phyloP scores from a whole-genome alignment of 2,888 invertebrate species.

The Trichacis sp. region DNA sequence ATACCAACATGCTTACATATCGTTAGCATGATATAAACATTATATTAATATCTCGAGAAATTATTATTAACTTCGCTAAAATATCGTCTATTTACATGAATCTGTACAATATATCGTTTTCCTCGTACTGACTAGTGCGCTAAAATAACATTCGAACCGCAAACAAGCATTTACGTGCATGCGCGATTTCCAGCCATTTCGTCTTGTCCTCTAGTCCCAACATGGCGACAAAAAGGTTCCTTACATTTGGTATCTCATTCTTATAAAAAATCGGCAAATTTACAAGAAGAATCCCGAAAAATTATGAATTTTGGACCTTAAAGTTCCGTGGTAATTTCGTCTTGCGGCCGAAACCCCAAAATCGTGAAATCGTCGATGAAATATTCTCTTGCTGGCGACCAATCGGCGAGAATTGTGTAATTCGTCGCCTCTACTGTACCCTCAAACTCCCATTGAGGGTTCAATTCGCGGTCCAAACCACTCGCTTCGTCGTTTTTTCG shows the following conservation, averaged over 20 bases:
- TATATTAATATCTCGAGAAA: not conserved
- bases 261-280: no score
- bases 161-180: no score
- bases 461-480: constrained; percentile 62
- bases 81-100: not conserved
- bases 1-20: not conserved
- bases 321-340: constrained; percentile 89
- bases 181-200: no score
- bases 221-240: no score
- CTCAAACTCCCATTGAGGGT: constrained; percentile 72
- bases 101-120: not conserved
- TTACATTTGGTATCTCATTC: no score
- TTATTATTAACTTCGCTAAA: not conserved
- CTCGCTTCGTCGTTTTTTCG: constrained; percentile 53
- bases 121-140: not conserved
- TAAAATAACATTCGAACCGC: no score
- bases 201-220: no score
- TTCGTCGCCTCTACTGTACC: constrained; percentile 60
- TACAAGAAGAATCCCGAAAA: no score
- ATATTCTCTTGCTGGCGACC: constrained; percentile 64
- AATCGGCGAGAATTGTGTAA: constrained; percentile 66
- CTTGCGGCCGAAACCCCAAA: constrained; percentile 87
- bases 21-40: not conserved
- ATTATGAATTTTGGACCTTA: no score
- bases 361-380: constrained; percentile 81